Percentiles rank a stretch among this genome's conserved stretches.
These are phyloP conservation scores for Ceratina calcarata DNA, from an alignment of 1,140 invertebrate species.

Conservation along the genomic window DNA sequence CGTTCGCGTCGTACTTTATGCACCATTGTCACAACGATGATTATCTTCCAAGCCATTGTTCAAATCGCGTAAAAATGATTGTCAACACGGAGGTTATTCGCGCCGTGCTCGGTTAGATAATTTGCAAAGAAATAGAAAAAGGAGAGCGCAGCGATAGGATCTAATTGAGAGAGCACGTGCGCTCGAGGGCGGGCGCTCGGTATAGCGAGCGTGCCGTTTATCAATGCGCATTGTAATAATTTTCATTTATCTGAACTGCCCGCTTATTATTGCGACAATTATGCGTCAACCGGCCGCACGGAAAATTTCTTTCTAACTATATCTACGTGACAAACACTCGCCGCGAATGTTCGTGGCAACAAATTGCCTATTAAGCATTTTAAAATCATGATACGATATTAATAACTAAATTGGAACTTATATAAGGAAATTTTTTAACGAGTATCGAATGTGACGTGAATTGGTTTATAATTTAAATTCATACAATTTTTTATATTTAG, in stretches of 20 bases:
- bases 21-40: too few relatives aligned
- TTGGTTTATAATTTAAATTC: too few relatives aligned
- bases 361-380: background rate
- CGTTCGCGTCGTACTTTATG: too few relatives aligned
- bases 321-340: background rate
- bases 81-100: constrained; percentile 14
- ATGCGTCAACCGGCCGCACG: background rate
- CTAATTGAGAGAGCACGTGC: background rate
- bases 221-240: constrained; percentile 24
- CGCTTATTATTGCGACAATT: background rate
- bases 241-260: constrained; percentile 5
- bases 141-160: background rate
- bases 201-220: constrained; percentile 13
- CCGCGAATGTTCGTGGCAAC: background rate
- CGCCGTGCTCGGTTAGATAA: background rate
- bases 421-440: too few relatives aligned
- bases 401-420: too few relatives aligned
- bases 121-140: background rate
- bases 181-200: background rate
- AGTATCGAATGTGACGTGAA: too few relatives aligned
- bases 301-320: constrained; percentile 23
- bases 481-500: too few relatives aligned
- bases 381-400: too few relatives aligned
- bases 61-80: background rate
- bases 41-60: background rate